These are phyloP conservation scores for Heteromormyrus szaboi DNA, from an alignment of 2,797 vertebrate genomes.

Conservation along the genomic window DNA sequence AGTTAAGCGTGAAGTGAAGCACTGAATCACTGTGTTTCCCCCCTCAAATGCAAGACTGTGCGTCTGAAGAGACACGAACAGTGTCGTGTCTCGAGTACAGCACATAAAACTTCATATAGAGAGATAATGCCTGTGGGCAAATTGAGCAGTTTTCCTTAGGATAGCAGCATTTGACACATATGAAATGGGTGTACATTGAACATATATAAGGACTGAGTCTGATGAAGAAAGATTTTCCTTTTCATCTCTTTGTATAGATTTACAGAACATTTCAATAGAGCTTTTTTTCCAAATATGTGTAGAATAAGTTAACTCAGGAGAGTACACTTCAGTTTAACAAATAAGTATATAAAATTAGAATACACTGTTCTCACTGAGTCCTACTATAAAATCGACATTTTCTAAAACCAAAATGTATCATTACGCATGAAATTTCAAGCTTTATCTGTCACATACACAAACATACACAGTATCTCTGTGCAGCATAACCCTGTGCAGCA, in stretches of 20 bases:
- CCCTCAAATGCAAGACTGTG: slow-evolving; percentile 9
- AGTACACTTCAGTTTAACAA: not conserved
- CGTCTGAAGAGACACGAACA: not conserved
- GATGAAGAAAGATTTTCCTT: not conserved
- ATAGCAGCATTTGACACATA: not conserved
- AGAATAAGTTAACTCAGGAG: not conserved
- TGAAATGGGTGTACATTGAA: not conserved
- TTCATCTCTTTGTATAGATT: not conserved
- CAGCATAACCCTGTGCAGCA: not conserved
- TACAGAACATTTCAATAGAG: not conserved
- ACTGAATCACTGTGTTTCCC: not conserved
- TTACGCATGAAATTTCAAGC: not conserved
- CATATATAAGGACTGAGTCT: not conserved
- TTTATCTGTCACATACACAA: not conserved
- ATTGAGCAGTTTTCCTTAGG: not conserved
- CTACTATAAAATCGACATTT: not conserved
- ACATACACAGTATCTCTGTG: not conserved
- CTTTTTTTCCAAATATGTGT: not conserved
- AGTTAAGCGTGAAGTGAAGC: slow-evolving; percentile 20
- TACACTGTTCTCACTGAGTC: not conserved
- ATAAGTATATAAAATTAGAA: not conserved
- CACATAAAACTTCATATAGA: not conserved
- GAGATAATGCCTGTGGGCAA: not conserved
- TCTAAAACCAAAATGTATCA: not conserved
- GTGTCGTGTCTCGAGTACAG: not conserved